A percentile compares a stretch with the other conserved stretches of the same genome.
Evolutionary conservation across 1,140 invertebrate species (phyloP).

Genomic region (Chionoecetes opilio): DNA sequence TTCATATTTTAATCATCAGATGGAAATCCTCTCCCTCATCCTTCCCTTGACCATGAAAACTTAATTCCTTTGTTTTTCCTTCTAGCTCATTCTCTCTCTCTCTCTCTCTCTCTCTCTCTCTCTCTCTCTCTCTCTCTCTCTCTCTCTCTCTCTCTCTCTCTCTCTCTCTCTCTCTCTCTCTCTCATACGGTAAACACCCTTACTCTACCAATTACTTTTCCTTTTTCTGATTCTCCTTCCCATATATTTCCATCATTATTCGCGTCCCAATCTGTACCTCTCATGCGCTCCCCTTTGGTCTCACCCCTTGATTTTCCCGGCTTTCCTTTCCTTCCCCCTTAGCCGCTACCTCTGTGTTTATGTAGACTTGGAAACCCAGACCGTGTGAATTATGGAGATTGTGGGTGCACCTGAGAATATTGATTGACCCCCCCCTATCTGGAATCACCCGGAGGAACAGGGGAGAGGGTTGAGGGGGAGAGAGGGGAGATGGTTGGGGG

Average conservation of each 20-base stretch:
- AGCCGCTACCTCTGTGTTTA: not conserved
- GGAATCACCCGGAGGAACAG: not conserved
- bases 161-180: conserved; percentile 40
- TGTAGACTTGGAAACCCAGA: not conserved
- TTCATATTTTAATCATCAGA: not conserved
- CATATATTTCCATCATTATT: not conserved
- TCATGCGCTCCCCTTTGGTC: not conserved
- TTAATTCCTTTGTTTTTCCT: not conserved
- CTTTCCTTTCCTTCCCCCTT: not conserved
- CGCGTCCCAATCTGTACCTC: conserved; percentile 2
- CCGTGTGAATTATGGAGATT: conserved; percentile 48
- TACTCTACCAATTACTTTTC: not conserved
- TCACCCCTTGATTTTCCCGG: conserved; percentile 25
- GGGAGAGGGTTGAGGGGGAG: not conserved
- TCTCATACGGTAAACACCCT: not conserved
- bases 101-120: conserved; percentile 52
- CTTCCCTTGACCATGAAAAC: not conserved
- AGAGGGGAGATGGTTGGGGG: not conserved
- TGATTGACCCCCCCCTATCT: conserved; percentile 39
- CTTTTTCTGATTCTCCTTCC: not conserved
- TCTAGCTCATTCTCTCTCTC: conserved; percentile 20
- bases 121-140: not conserved
- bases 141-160: conserved; percentile 47
- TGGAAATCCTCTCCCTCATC: not conserved
- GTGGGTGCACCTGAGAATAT: conserved; percentile 1